phyloP scores from a whole-genome alignment of 2,888 invertebrate genomes.

The Lochmaea crataegi region DNA sequence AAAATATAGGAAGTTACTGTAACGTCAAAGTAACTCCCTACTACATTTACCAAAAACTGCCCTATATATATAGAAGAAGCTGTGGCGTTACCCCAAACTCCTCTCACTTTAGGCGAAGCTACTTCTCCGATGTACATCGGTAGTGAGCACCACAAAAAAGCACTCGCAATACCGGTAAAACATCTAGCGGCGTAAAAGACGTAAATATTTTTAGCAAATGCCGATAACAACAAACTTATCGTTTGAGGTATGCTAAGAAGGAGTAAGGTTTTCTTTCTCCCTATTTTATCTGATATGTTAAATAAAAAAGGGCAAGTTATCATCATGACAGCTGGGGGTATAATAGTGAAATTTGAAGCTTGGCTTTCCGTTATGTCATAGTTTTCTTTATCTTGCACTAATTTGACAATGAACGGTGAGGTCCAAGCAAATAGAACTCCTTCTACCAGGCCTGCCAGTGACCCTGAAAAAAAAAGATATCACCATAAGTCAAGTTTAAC shows the following conservation, averaged over 20 bases:
- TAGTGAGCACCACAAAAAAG: constrained; percentile 45
- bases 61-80: constrained; percentile 16
- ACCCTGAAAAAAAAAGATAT: constrained; percentile 28
- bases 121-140: constrained; percentile 38
- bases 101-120: constrained; percentile 31
- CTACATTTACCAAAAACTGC: constrained; percentile 22
- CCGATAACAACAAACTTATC: constrained; percentile 49
- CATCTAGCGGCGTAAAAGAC: constrained; percentile 54
- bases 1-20: constrained; percentile 67
- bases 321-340: constrained; percentile 44
- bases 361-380: constrained; percentile 55
- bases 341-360: constrained; percentile 57
- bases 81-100: constrained; percentile 30
- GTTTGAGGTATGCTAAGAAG: constrained; percentile 53
- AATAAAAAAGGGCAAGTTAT: constrained; percentile 52
- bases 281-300: constrained; percentile 53
- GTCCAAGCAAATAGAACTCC: constrained; percentile 52
- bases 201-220: constrained; percentile 48
- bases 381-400: constrained; percentile 51
- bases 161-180: constrained; percentile 50
- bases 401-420: constrained; percentile 57
- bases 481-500: too few species aligned
- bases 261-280: constrained; percentile 56
- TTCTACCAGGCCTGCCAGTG: not conserved
- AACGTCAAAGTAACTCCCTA: constrained; percentile 38